Evolutionary conservation across 2,888 invertebrate genomes (phyloP).

Genomic region (Stenodema calcarata): DNA sequence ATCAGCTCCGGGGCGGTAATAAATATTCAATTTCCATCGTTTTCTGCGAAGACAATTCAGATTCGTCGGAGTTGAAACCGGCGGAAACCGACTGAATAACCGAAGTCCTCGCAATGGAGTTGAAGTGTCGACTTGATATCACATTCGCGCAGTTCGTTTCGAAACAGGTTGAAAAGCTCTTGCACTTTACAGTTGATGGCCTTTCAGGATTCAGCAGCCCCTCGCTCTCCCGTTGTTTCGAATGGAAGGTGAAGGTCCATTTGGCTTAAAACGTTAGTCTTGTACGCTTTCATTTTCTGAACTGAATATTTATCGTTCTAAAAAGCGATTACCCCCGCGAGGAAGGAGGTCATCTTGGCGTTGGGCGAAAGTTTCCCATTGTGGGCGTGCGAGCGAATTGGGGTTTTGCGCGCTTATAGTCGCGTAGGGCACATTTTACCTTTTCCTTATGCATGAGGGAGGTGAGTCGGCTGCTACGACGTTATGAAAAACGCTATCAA

Average conservation of each 20-base stretch:
- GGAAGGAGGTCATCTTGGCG: background rate
- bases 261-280: slow-evolving; percentile 23
- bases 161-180: background rate
- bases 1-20: too few species aligned
- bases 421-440: background rate
- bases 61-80: too few species aligned
- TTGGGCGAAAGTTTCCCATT: background rate
- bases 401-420: background rate
- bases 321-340: background rate
- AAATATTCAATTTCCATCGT: too few species aligned
- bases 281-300: slow-evolving; percentile 22
- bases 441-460: background rate
- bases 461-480: too few species aligned
- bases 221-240: background rate
- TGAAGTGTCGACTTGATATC: background rate
- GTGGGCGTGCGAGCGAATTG: background rate
- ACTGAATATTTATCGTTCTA: slow-evolving; percentile 26
- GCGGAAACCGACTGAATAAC: background rate
- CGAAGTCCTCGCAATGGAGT: background rate
- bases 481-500: too few species aligned
- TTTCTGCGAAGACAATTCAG: too few species aligned
- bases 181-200: background rate
- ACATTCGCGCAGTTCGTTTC: background rate
- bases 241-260: slow-evolving; percentile 9
- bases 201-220: background rate